Evolutionary conservation across 2,113 vertebrate species (phyloP).

Genomic region (Rhizomys pruinosus): DNA sequence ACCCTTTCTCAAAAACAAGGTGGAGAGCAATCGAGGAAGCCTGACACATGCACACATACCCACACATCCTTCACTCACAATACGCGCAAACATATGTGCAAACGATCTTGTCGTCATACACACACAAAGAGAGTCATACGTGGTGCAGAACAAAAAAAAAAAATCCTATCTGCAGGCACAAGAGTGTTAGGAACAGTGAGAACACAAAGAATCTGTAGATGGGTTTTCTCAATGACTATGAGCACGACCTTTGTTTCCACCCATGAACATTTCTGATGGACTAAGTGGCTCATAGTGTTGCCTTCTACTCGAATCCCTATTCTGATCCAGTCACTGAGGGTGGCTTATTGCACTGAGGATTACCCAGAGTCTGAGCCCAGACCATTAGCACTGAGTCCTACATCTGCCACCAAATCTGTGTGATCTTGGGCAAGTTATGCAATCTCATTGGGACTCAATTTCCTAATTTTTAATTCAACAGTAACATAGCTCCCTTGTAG

Average conservation of each 20-base stretch:
- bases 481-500: background rate
- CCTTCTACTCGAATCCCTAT: background rate
- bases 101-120: too few species aligned
- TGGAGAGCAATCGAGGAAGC: background rate
- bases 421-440: background rate
- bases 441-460: background rate
- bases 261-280: background rate
- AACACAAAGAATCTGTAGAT: background rate
- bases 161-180: background rate
- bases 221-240: background rate
- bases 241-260: background rate
- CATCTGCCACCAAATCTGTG: background rate
- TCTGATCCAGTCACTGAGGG: background rate
- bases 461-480: background rate
- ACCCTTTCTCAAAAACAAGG: background rate
- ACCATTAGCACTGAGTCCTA: background rate
- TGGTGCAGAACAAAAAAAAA: background rate
- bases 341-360: fast-evolving
- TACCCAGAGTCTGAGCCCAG: background rate
- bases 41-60: background rate
- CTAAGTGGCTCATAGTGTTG: background rate
- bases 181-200: background rate
- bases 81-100: too few species aligned
- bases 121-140: background rate
- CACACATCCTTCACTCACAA: background rate